phyloP scores from a whole-genome alignment of 2,113 vertebrate genomes.

The Indicator indicator region DNA sequence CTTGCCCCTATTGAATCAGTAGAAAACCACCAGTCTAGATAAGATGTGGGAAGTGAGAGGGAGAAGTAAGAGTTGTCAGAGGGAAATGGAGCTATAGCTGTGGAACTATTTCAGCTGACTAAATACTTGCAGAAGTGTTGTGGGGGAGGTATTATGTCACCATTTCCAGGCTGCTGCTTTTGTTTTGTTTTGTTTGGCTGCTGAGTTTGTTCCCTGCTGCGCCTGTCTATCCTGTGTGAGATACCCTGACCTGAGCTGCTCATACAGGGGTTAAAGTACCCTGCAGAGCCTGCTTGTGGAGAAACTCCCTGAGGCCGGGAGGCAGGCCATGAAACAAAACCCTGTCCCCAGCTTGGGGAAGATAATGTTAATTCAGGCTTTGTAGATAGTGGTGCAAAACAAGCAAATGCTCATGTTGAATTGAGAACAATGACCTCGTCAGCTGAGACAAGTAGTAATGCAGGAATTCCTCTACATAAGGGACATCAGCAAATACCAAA shows the following conservation, averaged over 20 bases:
- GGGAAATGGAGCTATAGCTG: not conserved
- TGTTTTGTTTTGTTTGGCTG: not conserved
- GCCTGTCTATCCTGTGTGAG: not conserved
- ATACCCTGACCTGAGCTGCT: not conserved
- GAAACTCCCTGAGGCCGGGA: not conserved
- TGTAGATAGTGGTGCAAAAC: constrained; percentile 25
- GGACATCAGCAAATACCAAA: not conserved
- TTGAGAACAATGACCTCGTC: constrained; percentile 21
- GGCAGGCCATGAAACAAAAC: not conserved
- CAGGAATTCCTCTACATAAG: not conserved
- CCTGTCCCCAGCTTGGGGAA: not conserved
- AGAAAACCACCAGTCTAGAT: not conserved
- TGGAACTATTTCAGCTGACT: not conserved
- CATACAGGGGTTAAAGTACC: not conserved
- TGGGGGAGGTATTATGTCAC: not conserved
- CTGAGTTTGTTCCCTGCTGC: not conserved
- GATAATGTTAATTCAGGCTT: not conserved
- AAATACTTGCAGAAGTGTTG: not conserved
- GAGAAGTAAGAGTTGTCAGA: not conserved
- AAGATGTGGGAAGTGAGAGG: not conserved
- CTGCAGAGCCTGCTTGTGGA: not conserved
- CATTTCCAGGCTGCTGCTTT: not conserved
- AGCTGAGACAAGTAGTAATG: not conserved
- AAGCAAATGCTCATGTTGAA: not conserved
- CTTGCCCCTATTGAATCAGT: not conserved